Conservation (phyloP, 2,113 vertebrate species). For the Dendropsophus ebraccatus region DNA sequence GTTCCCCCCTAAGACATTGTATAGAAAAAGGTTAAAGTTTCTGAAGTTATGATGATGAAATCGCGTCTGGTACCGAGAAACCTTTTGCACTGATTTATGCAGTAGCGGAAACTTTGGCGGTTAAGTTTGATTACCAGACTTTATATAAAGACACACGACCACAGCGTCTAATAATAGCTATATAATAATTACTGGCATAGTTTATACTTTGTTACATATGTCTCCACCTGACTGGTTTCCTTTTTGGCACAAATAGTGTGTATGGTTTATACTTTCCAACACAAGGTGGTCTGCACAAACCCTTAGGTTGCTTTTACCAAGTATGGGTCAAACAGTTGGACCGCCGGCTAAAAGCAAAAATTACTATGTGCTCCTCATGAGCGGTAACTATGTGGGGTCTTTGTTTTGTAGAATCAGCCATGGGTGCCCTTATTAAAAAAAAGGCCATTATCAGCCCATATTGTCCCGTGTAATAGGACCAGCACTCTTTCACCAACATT, state of each 20-base stretch:
- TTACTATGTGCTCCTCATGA: background rate
- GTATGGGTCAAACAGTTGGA: background rate
- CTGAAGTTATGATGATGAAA: background rate
- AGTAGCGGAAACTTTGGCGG: background rate
- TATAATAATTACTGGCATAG: background rate
- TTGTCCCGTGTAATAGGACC: no score
- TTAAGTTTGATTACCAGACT: background rate
- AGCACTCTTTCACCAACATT: no score
- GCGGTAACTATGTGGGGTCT: background rate
- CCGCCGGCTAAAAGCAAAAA: background rate
- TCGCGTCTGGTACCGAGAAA: background rate
- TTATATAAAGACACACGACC: background rate
- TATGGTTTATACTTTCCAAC: no score
- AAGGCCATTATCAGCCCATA: no score
- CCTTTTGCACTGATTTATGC: background rate
- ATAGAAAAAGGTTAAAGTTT: background rate
- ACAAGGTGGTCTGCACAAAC: background rate
- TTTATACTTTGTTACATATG: no score
- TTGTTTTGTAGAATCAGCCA: background rate
- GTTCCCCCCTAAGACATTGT: no score
- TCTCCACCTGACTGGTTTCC: no score
- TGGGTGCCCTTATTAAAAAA: background rate
- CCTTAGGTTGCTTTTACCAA: background rate
- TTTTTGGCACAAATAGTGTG: no score
- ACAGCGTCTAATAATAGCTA: background rate